Base-by-base conservation (phyloP, 2,113 vertebrate genomes). In the Symphodus melops region DNA sequence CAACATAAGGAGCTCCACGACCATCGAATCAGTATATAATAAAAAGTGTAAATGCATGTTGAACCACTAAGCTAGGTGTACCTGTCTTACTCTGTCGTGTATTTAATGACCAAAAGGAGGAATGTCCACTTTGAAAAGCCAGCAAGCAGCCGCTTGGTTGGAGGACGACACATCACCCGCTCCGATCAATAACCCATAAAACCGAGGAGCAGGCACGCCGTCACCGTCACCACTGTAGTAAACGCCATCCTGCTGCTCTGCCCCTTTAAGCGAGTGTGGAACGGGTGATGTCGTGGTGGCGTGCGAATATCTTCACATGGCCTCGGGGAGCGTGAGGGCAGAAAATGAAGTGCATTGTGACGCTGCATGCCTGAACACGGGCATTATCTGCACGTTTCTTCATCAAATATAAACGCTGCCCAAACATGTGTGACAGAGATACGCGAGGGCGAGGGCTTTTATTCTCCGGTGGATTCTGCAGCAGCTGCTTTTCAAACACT, bases 391-490 rank as follows among this genome's bases (percentile, higher is more conserved):
- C 20, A 3, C 16, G 52, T 82, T 72, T 77, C 66, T 59, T 84
- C 81, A 73, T 42, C 55, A 21, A 33, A 60, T 42, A 80, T 51
- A 77, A 75, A 56, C 51, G 48, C 68, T 75, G 71, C 69, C 9
- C 63, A 59, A 69, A 85, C 41, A 41, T 51, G 68, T 53, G 61
- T 59, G 71, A 77, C 51, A 73, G 72, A 76, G 39, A 72, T 72
- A 76, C 59, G 72, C 46, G 11, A 42, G 62, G 69, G 28, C 79
- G 54, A 49, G 46, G 72, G 64, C 39, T 67, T 79, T 57, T 57
- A 84, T 67, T 69, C 72, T 60, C 72, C 60, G 68, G 55, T 52
- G 68, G 71, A 91, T 88, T 86, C 87, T 83, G 64, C 82, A 69
- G 72, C 55, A 55, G 70, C 66, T 61, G 67, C 44, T 69, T 84